A percentile compares a stretch with the other conserved stretches of the same genome.
Conservation (phyloP, 2,113 vertebrate genomes). For the Martes martes region DNA sequence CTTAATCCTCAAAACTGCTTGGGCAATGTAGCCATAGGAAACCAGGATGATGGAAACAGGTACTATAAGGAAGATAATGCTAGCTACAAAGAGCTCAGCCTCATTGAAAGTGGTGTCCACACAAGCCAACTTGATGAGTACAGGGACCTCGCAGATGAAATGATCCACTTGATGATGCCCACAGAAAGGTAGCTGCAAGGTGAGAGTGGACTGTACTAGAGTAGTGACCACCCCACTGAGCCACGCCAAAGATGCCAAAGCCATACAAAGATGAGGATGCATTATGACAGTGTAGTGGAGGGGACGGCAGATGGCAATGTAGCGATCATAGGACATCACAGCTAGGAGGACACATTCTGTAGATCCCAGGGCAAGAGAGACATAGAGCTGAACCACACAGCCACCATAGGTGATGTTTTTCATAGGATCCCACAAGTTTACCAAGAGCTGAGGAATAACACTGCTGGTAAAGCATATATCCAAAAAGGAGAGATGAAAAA, state of each 20-base stretch:
- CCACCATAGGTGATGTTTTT: not conserved
- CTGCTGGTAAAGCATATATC: constrained; percentile 39
- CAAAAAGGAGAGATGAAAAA: constrained; percentile 12
- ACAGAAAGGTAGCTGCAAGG: constrained; percentile 42
- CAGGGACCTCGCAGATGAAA: constrained; percentile 23
- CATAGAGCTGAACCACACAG: constrained; percentile 22
- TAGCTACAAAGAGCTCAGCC: constrained; percentile 40
- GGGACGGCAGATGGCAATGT: constrained; percentile 43
- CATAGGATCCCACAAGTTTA: not conserved
- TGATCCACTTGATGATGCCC: constrained; percentile 18
- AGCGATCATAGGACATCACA: constrained; percentile 80
- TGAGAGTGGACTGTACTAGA: constrained; percentile 41
- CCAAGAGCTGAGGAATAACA: not conserved
- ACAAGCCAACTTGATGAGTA: constrained; percentile 37
- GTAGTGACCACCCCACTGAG: constrained; percentile 3
- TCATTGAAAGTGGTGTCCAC: constrained; percentile 42
- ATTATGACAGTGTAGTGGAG: not conserved
- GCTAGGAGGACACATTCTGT: constrained; percentile 23
- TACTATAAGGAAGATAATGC: constrained; percentile 14
- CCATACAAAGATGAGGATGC: not conserved
- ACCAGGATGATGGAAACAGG: constrained; percentile 14
- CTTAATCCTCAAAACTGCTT: not conserved
- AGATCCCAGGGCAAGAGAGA: constrained; percentile 2
- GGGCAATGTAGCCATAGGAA: not conserved
- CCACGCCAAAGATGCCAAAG: not conserved